Base-by-base conservation (phyloP, 1,140 invertebrate genomes). In the Trachymyrmex septentrionalis region DNA sequence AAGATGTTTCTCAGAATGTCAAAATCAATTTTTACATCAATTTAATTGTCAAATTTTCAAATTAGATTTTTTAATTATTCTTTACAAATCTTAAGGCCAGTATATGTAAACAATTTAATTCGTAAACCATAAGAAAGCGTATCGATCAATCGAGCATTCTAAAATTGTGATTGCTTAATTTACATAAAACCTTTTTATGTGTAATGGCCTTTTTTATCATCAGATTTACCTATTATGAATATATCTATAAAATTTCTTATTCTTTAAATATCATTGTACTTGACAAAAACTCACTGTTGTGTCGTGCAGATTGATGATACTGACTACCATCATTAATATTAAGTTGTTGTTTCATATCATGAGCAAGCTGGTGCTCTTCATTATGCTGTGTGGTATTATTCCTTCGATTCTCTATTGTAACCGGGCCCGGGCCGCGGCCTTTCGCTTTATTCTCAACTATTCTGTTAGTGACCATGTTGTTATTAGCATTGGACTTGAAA, bases 291-390 rank as follows among this genome's bases (percentile, higher is more conserved):
- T 85, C 88, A 95, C 94, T 95, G 50, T 92, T 94, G 84, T 94
- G 94, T 88, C 93, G 93, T 78, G 90, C 92, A 91, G 87, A 59
- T 73, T 92, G 89, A 87, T 95, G 93, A 89, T 94, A 95, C 72
- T 91, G 93, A 59, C 82, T 86, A 21, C 93, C 92, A 87, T 96
- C 96, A 44, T 93, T 93, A 72, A 96, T 86, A 86, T 92, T 95
- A 85, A 96, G 90, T 78, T 95, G 90, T 76, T 95, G 94, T 87
- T 95, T 95, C 92, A 96, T 94, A 38, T 96, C 95, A 81, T 94
- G 95, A 85, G 94, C 92, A 50, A 96, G 85, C 57, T 95, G 95
- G 30, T 95, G 93, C 21, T 95, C 92, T 14, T 93, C 93, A 16
- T 92, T 86, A 48, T 93, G 92, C 24, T 93, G 93, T 61, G 64